These are phyloP conservation scores for Agrochola lychnidis DNA, from an alignment of 2,888 invertebrate species.

Conservation along the genomic window DNA sequence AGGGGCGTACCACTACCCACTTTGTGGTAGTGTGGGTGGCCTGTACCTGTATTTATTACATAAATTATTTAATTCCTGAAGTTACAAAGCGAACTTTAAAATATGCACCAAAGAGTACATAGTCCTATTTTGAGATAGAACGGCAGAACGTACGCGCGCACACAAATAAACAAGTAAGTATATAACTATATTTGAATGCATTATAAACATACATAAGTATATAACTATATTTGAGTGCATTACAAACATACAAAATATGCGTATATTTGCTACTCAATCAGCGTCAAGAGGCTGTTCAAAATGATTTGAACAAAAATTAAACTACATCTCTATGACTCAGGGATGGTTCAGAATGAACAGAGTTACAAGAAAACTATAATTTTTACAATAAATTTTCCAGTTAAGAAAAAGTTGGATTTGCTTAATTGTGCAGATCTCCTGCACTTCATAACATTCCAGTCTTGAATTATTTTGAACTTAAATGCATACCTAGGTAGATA, in stretches of 20 bases:
- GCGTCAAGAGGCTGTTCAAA: neutral
- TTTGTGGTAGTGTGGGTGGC: neutral
- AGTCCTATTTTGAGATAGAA: neutral
- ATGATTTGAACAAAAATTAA: neutral
- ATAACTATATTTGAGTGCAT: neutral
- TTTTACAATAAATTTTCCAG: too few relatives aligned
- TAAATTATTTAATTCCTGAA: neutral
- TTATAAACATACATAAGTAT: neutral
- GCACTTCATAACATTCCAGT: too few relatives aligned
- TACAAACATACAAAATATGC: neutral
- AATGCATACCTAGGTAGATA: too few relatives aligned
- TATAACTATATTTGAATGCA: neutral
- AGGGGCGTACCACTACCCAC: conserved; percentile 26
- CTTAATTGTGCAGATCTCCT: too few relatives aligned
- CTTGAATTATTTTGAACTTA: too few relatives aligned
- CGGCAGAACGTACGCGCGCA: neutral
- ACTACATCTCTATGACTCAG: neutral
- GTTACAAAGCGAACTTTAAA: neutral
- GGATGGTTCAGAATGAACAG: neutral
- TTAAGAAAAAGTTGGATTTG: too few relatives aligned
- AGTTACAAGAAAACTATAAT: neutral
- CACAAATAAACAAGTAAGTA: neutral
- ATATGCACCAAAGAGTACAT: neutral
- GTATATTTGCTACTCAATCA: neutral
- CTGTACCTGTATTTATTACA: neutral